phyloP scores from a whole-genome alignment of 2,797 vertebrate genomes.

The Mycteria americana region DNA sequence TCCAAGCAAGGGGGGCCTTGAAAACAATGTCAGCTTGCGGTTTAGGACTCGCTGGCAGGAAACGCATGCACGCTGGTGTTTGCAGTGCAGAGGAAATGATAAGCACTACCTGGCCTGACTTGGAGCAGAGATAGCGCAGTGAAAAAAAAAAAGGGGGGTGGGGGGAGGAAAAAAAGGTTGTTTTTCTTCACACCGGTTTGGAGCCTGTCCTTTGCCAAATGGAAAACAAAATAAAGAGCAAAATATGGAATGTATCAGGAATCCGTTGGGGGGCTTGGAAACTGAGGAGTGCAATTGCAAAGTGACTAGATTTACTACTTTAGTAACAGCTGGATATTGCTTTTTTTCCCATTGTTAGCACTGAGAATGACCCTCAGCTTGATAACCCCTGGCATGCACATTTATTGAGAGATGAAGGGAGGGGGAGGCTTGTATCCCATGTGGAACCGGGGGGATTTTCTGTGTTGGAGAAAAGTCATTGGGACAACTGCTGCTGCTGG shows the following conservation, averaged over 20 bases:
- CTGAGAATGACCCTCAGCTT: background rate
- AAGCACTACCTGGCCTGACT: conserved; percentile 75
- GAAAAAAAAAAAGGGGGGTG: background rate
- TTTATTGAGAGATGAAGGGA: background rate
- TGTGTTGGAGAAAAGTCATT: background rate
- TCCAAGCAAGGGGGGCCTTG: conserved; percentile 65
- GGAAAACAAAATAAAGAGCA: conserved; percentile 63
- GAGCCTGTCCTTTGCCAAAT: conserved; percentile 33
- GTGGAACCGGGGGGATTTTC: background rate
- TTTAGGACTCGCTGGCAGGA: conserved; percentile 70
- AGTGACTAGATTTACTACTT: background rate
- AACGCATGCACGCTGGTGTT: conserved; percentile 66
- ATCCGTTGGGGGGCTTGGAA: background rate
- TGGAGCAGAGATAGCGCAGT: conserved; percentile 34
- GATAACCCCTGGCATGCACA: background rate
- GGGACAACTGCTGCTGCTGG: background rate
- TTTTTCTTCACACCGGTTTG: conserved; percentile 47
- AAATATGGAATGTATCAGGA: conserved; percentile 27
- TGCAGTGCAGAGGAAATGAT: conserved; percentile 70
- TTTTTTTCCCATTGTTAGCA: background rate
- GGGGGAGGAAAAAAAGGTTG: background rate
- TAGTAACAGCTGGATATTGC: background rate
- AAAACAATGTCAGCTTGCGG: conserved; percentile 76
- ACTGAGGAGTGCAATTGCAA: background rate
- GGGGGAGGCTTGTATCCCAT: background rate